Conservation (phyloP, 64 coral and sea anemone species). For the Dendrophyllia cribrosa region DNA sequence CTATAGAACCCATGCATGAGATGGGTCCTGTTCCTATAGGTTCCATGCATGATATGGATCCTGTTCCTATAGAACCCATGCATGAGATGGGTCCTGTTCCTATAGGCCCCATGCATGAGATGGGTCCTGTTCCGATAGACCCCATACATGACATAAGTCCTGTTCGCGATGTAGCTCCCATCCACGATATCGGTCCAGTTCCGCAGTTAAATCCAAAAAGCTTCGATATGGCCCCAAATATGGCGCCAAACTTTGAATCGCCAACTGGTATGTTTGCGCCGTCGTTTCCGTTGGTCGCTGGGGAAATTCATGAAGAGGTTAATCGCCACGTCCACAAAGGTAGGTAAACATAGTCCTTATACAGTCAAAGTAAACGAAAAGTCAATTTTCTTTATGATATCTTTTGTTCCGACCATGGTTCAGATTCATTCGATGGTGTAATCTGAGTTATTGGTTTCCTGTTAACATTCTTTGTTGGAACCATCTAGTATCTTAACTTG, state of each 20-base stretch:
- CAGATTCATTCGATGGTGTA: no score
- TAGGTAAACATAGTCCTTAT: not conserved
- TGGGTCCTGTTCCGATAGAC: not conserved
- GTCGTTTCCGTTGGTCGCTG: conserved; percentile 18
- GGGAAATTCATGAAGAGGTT: conserved; percentile 11
- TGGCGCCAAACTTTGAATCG: not conserved
- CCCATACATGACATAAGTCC: not conserved
- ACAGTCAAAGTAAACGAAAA: not conserved
- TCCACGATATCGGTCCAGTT: not conserved
- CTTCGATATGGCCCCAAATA: not conserved
- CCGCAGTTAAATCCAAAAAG: not conserved
- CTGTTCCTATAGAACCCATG: not conserved
- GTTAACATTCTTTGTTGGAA: no score
- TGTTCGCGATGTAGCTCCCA: not conserved
- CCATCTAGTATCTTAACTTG: no score
- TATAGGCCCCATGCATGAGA: not conserved
- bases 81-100: not conserved
- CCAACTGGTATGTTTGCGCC: conserved; percentile 5
- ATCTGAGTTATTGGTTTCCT: no score
- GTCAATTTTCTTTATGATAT: no score
- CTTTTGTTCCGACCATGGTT: no score
- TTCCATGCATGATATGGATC: not conserved
- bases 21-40: not conserved
- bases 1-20: not conserved
- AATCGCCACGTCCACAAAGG: conserved; percentile 52